Base-by-base conservation (phyloP, 2,888 invertebrate genomes). In the Andrena camellia region DNA sequence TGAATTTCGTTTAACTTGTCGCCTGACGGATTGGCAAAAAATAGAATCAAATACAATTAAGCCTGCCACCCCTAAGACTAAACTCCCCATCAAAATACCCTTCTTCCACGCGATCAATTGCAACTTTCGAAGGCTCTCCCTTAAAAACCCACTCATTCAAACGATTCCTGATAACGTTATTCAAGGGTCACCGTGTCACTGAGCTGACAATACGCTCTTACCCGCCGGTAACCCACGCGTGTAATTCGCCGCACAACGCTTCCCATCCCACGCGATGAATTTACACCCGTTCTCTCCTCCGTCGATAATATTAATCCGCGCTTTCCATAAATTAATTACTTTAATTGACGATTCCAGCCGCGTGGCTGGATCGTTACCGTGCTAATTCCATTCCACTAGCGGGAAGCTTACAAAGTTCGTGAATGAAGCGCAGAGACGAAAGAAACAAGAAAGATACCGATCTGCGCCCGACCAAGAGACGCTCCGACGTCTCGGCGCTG, bases 291-390 rank as follows among this genome's bases (percentile, higher is more conserved):
- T 23, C 33, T 50, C 54, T 10, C 13, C 7, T 17, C 69, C 63
- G n/a, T 50, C 73, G 79, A 74, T 74, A 73, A 78, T 64, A 48
- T 54, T 17, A 23, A 8, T n/a, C 48, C 50, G 76, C 33, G 70
- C 62, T 82, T 79, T 79, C 74, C 82, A 79, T 82, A 82, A 62
- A 68, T 70, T 79, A 60, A 79, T 82, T 70, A 63, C 60, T 69
- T 62, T 70, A 66, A 60, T 31, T 26, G 67, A 23, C 35, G 20
- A 35, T 20, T 35, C 68, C 63, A 4, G 63, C 54, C 63, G 68
- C 52, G 26, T 54, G 31, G 4, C 20, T 20, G 52, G 59, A 67
- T 60, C 29, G 63, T 57, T 57, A 73, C 60, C 52, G 26, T 20
- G 57, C 20, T 57, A 42, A 42, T 42, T 42, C 17, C 42, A 42